Conservation (phyloP, 2,113 vertebrate genomes). For the Hypocryptadius cinnamomeus region DNA sequence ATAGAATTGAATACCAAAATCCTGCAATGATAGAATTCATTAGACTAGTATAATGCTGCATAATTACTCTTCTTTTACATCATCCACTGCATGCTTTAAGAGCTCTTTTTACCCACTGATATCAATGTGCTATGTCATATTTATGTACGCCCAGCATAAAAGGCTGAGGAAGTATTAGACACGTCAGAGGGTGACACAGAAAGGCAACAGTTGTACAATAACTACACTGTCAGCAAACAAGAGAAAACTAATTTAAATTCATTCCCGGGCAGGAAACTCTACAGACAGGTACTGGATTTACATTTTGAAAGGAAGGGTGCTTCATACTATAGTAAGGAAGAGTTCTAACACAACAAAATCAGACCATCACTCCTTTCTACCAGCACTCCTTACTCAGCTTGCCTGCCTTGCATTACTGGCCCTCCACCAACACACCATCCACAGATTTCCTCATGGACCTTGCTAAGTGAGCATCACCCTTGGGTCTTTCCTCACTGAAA, state of each 20-base stretch:
- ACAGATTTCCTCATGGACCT: rapidly evolving
- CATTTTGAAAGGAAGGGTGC: not conserved
- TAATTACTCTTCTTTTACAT: conserved; percentile 32
- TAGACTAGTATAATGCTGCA: conserved; percentile 25
- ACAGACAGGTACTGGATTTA: not conserved
- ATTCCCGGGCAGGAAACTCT: not conserved
- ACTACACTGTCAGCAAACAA: not conserved
- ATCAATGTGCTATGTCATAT: conserved; percentile 5
- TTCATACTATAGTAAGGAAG: not conserved
- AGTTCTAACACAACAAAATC: not conserved
- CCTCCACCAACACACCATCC: not conserved
- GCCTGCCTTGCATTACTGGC: not conserved
- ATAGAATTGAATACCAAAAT: conserved; percentile 44
- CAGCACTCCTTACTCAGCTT: not conserved
- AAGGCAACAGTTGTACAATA: not conserved
- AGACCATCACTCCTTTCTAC: not conserved
- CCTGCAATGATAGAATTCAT: conserved; percentile 37
- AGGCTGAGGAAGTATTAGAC: conserved; percentile 1
- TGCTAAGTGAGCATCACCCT: not conserved
- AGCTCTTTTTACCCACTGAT: conserved; percentile 3
- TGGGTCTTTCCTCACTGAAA: not conserved
- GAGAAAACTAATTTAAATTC: conserved; percentile 10
- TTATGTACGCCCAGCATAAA: not conserved
- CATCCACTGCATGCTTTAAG: not conserved
- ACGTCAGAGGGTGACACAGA: conserved; percentile 11